Evolutionary conservation across 1,140 invertebrate species (phyloP).

Genomic region (Meloidogyne floridensis): DNA sequence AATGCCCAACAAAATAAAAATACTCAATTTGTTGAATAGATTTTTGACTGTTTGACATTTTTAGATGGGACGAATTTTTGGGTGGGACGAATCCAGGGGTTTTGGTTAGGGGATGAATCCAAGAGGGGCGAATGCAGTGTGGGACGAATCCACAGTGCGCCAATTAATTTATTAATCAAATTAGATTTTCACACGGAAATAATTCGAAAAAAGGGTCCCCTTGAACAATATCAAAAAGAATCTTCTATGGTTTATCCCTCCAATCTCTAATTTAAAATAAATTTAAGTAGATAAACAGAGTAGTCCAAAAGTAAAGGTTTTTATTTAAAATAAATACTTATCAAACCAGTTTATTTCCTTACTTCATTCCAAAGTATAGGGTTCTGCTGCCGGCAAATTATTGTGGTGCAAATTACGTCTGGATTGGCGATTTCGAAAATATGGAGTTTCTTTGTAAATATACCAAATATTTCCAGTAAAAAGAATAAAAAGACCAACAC

Average conservation of each 20-base stretch:
- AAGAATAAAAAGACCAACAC: conserved; percentile 47
- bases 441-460: conserved; percentile 55
- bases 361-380: conserved; percentile 39
- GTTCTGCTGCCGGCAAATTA: conserved; percentile 32
- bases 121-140: no score
- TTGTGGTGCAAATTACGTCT: conserved; percentile 29
- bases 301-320: conserved; percentile 8
- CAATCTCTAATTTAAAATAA: conserved; percentile 1
- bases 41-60: no score
- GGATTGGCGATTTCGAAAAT: conserved; percentile 39
- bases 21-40: no score
- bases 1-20: no score
- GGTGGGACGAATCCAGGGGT: no score
- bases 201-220: neutral
- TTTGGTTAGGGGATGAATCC: no score
- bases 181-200: no score
- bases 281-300: conserved; percentile 8
- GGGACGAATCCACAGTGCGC: no score
- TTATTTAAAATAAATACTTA: neutral
- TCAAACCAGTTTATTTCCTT: neutral
- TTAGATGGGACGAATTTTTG: no score
- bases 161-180: neutral
- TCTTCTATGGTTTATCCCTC: neutral
- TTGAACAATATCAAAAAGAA: neutral
- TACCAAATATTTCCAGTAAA: conserved; percentile 55